A percentile compares a stretch with the other conserved stretches of the same genome.
These are phyloP conservation scores for Tiliacea citrago DNA, from an alignment of 2,888 invertebrate genomes.

Conservation along the genomic window DNA sequence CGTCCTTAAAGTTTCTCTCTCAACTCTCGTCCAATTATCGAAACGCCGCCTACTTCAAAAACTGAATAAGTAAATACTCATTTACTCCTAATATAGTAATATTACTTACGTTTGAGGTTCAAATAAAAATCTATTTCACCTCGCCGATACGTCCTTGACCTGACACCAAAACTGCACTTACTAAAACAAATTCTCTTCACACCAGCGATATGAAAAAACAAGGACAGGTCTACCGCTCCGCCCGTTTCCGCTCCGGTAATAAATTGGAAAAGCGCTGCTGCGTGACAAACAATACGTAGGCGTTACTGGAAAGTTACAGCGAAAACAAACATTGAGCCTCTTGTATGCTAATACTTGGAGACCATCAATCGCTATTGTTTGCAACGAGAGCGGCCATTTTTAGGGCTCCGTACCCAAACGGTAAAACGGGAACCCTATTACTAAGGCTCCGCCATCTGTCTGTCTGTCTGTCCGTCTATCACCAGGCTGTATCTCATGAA, in stretches of 20 bases:
- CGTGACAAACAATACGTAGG: slow-evolving; percentile 25
- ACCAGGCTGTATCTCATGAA: no score
- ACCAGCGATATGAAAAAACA: neutral
- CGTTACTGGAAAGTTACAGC: slow-evolving; percentile 19
- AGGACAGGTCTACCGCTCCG: neutral
- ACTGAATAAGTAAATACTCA: neutral
- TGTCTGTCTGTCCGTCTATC: no score
- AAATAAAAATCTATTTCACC: neutral
- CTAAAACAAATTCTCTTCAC: neutral
- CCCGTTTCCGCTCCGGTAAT: slow-evolving; percentile 10
- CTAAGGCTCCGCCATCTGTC: no score
- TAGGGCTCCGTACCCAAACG: no score
- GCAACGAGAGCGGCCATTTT: neutral
- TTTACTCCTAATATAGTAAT: neutral
- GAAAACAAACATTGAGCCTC: slow-evolving; percentile 44
- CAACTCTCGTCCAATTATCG: no score
- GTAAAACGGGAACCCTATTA: no score
- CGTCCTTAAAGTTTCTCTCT: no score
- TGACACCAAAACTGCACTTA: neutral
- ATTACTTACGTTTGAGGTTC: neutral
- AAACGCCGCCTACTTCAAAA: neutral
- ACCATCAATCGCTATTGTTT: slow-evolving; percentile 14
- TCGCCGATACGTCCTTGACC: neutral
- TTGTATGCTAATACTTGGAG: slow-evolving; percentile 36
- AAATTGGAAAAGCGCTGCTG: slow-evolving; percentile 45